Evolutionary conservation across 2,888 invertebrate species (phyloP).

Genomic region (Yponomeuta malinellus): DNA sequence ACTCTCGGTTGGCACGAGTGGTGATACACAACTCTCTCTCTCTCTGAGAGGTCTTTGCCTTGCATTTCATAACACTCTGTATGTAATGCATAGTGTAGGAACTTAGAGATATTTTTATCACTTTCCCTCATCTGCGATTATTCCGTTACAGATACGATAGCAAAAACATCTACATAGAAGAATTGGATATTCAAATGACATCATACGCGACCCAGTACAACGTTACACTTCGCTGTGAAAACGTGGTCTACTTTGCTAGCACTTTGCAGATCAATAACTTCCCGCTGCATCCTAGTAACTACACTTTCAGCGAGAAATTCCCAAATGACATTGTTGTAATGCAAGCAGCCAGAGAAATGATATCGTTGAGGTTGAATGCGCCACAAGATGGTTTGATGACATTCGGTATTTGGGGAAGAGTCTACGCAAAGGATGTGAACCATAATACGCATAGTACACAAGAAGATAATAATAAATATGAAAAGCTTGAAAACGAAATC

Average conservation of each 20-base stretch:
- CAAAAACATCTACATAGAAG: slow-evolving; percentile 54
- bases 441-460: slow-evolving; percentile 35
- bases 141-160: slow-evolving; percentile 56
- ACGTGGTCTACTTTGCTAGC: slow-evolving; percentile 65
- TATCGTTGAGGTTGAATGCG: slow-evolving; percentile 40
- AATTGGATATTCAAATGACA: slow-evolving; percentile 60
- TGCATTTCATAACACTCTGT: too few species aligned
- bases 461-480: slow-evolving; percentile 40
- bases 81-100: too few species aligned
- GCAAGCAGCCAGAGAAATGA: slow-evolving; percentile 23
- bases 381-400: slow-evolving; percentile 60
- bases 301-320: slow-evolving; percentile 32
- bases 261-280: slow-evolving; percentile 65
- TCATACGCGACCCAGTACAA: slow-evolving; percentile 51
- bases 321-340: slow-evolving; percentile 15
- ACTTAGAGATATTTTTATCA: too few species aligned
- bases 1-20: too few species aligned
- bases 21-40: too few species aligned
- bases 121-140: neutral
- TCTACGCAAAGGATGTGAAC: slow-evolving; percentile 64
- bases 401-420: slow-evolving; percentile 64
- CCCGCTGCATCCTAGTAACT: slow-evolving; percentile 55
- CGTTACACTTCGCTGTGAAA: slow-evolving; percentile 44
- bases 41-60: too few species aligned
- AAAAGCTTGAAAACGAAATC: slow-evolving; percentile 42